Base-by-base conservation (phyloP, 2,797 vertebrate genomes). In the Sebastes goodei region DNA sequence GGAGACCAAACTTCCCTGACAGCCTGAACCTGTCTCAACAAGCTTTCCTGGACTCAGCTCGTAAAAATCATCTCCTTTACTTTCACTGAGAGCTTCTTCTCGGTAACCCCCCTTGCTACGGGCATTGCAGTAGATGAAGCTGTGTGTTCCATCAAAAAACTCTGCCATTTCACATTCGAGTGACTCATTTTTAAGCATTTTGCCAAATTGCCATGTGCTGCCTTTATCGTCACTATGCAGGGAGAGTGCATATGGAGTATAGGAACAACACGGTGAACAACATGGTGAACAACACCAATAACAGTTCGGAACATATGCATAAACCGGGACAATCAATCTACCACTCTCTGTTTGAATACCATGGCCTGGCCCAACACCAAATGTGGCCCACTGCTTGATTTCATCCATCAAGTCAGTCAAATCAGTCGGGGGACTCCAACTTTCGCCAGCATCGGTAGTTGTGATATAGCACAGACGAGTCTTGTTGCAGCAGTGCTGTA, bases 331-430 rank as follows among this genome's bases (percentile, higher is more conserved):
- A 2, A 96, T 80, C 72, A 97, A 71, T 33, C 93, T 93, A 2
- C 95, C 96, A 0, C 81, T 90, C 2, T 55, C 7, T 60, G 94
- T 76, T 78, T 96, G 96, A 3, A 97, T 12, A 0, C 96, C 97
- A 0, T 97, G 96, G 5, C 96, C 96, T 0, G 96, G 96, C 0
- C 97, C 96, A 33, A 97, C 95, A 0, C 95, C 96, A 33, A 97
- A 96, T 0, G 96, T 97, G 81, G 95, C 94, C 94, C 95, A 93
- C 0, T 27, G 73, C 9, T 76, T 55, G n/a, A 95, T 6, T 15
- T 94, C 88, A 0, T 15, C 0, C 0, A 94, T 88, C 1, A 91
- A 21, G 2, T 87, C 78, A 0, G 96, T 97, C 72, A 97, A 32
- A n/a, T 97, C 96, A 2, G 67, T 92, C 17, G 89, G 33, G 0